Evolutionary conservation across 2,113 vertebrate species (phyloP), one percentile per base, ranked within the genome.

Genomic region (Copsychus sechellarum): DNA sequence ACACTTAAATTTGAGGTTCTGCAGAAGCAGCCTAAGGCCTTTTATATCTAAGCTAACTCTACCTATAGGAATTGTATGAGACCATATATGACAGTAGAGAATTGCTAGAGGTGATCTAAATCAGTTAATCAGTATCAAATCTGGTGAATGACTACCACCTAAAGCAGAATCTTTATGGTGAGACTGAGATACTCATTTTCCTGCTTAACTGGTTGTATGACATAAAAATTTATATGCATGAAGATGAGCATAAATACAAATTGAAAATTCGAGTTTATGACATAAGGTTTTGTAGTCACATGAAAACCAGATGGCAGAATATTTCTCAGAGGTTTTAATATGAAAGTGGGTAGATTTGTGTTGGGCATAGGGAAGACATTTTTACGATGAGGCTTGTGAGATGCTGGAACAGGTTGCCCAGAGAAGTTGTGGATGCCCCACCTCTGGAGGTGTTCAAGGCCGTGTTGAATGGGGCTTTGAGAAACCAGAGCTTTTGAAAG

Each of bases 391-490:
- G 3, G 4, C 1, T 31, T 26, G 8, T 62, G n/a, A 79, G 20
- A 33, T 70, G 34, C 6, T 47, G n/a, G n/a, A 54, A 29, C 0
- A 0, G 6, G 4, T 40, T 78, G 23, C 28, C 38, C 38, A 36
- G 23, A 45, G 23, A 45, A 61, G 5, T 4, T 53, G 38, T 28
- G 28, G 18, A 20, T 62, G 20, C 4, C 11, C 47, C 16, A 21
- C 4, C 2, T 33, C 19, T 61, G 38, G 4, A n/a, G 57, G 0
- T 51, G 5, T 57, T 76, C 25, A 64, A 38, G 40, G 10, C 3
- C 12, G 15, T 18, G 10, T 26, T 61, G 45, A 53, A 70, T 6
- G 4, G 2, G 50, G 5, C 28, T 54, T 45, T 40, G 28, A 58
- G 24, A 31, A 57, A 61, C 12, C 2, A 21, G 9, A 8, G 42